Evolutionary conservation across 2,888 invertebrate genomes (phyloP).

Genomic region (Notocelia uddmanniana): DNA sequence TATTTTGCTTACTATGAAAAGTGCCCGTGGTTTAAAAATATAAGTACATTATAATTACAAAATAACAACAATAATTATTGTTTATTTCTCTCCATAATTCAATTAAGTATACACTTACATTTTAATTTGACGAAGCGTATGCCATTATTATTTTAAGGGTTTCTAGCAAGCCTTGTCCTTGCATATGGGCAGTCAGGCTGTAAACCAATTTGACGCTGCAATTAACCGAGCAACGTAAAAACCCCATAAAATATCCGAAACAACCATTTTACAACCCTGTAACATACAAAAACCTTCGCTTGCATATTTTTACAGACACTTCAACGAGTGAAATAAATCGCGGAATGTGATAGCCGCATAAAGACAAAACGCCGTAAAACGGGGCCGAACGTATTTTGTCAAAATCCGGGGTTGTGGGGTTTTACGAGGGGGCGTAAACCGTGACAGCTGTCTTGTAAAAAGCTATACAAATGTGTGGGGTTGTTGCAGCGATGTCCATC

Average conservation of each 20-base stretch:
- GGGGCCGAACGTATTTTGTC: slow-evolving; percentile 44
- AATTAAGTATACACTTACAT: too few relatives aligned
- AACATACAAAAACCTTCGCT: slow-evolving; percentile 14
- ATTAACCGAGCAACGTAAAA: not conserved
- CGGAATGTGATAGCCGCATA: slow-evolving; percentile 40
- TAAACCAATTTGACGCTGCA: not conserved
- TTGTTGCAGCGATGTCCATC: slow-evolving; percentile 49
- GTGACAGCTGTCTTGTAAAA: slow-evolving; percentile 59
- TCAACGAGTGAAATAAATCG: slow-evolving; percentile 44
- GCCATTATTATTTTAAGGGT: too few relatives aligned
- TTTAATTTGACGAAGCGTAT: too few relatives aligned
- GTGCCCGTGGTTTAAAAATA: too few relatives aligned
- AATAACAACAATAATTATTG: too few relatives aligned
- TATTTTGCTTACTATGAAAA: too few relatives aligned
- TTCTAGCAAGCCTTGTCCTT: too few relatives aligned
- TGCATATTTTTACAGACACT: slow-evolving; percentile 44
- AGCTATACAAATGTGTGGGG: slow-evolving; percentile 54
- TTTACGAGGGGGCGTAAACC: slow-evolving; percentile 57
- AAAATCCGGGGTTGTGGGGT: slow-evolving; percentile 37
- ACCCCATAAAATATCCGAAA: not conserved
- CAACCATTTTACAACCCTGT: not conserved
- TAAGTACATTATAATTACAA: too few relatives aligned
- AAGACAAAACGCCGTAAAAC: slow-evolving; percentile 45
- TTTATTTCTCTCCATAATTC: too few relatives aligned
- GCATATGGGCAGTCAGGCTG: too few relatives aligned